These are phyloP conservation scores for Malurus splendens DNA, from an alignment of 2,797 vertebrate genomes.

Conservation along the genomic window DNA sequence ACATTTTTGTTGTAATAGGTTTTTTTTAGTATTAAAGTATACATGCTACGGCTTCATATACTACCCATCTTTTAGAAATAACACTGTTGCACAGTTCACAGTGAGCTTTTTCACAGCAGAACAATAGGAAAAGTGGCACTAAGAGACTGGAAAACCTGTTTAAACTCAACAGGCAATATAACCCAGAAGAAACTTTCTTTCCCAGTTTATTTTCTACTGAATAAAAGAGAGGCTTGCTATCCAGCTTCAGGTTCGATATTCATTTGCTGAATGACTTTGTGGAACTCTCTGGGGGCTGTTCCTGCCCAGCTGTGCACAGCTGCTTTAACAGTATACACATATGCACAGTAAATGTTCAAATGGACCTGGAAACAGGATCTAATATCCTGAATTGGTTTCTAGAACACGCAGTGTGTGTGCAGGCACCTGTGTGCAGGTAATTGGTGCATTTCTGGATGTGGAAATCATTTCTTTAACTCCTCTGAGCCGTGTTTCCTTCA, in stretches of 20 bases:
- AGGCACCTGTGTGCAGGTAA: neutral
- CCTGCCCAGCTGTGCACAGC: neutral
- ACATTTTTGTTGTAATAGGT: conserved; percentile 15
- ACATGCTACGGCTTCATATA: neutral
- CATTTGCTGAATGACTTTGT: neutral
- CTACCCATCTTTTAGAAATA: neutral
- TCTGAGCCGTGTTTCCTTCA: neutral
- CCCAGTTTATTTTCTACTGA: neutral
- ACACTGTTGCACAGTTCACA: neutral
- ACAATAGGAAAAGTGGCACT: conserved; percentile 20
- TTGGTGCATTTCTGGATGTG: neutral
- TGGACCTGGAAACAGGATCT: neutral
- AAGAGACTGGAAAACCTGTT: conserved; percentile 6
- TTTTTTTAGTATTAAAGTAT: conserved; percentile 20
- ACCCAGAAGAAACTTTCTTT: neutral
- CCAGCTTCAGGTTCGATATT: neutral
- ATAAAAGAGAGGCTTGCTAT: neutral
- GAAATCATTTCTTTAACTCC: neutral
- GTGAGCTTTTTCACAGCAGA: neutral
- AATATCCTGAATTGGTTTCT: fast-evolving
- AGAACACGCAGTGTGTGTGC: neutral
- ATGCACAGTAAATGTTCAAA: neutral
- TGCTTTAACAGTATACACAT: neutral
- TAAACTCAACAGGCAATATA: neutral
- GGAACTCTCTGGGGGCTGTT: neutral